Conservation (phyloP, 2,113 vertebrate genomes). For the Anoura caudifer region DNA sequence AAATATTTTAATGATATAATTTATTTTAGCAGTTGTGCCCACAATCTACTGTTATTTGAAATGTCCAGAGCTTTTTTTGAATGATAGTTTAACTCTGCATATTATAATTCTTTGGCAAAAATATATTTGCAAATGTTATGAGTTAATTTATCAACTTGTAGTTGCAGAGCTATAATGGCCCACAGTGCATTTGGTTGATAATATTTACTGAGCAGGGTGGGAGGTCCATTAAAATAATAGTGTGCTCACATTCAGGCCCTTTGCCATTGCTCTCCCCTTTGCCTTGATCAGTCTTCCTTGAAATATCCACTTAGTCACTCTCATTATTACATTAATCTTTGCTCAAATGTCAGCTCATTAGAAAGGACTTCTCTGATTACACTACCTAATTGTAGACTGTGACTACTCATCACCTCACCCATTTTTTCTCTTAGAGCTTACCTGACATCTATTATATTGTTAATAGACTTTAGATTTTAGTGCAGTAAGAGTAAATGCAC, state of each 20-base stretch:
- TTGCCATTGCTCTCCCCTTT: fast-evolving
- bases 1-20: not conserved
- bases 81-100: not conserved
- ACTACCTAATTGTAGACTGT: not conserved
- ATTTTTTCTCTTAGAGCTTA: not conserved
- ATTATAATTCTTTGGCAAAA: not conserved
- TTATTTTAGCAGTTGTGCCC: not conserved
- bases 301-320: not conserved
- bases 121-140: slow-evolving; percentile 11
- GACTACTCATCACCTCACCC: not conserved
- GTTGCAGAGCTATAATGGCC: not conserved
- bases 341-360: not conserved
- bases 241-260: not conserved
- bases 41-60: not conserved
- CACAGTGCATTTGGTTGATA: not conserved
- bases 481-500: not conserved
- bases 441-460: not conserved
- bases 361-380: not conserved
- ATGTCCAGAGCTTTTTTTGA: not conserved
- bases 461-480: not conserved
- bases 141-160: slow-evolving; percentile 17
- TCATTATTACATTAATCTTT: not conserved
- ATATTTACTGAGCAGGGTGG: not conserved
- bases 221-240: not conserved
- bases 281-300: not conserved